phyloP scores from a whole-genome alignment of 1,140 invertebrate genomes.

The Pseudomyrmex dendroicus region DNA sequence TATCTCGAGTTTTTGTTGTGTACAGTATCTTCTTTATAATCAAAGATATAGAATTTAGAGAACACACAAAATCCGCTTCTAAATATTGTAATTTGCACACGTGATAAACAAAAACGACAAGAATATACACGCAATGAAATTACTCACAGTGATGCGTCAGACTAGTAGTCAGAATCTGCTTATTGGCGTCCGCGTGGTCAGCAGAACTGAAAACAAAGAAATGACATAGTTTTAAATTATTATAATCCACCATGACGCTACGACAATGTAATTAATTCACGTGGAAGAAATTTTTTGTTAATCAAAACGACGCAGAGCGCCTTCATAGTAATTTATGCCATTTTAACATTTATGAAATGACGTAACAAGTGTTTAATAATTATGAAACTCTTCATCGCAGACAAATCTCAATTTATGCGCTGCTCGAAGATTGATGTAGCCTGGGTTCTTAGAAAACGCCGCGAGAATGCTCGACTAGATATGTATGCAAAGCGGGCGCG shows the following conservation, averaged over 20 bases:
- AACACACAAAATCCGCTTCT: too few relatives aligned
- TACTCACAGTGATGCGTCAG: conserved; percentile 80
- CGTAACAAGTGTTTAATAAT: conserved; percentile 16
- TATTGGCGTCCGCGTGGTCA: conserved; percentile 71
- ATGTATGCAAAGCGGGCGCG: conserved; percentile 38
- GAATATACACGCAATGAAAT: background rate
- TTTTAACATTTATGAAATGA: conserved; percentile 14
- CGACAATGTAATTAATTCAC: background rate
- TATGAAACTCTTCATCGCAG: conserved; percentile 6
- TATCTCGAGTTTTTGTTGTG: too few relatives aligned
- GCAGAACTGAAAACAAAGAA: conserved; percentile 71
- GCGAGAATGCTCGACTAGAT: conserved; percentile 40
- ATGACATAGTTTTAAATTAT: background rate
- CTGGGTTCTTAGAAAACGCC: conserved; percentile 40
- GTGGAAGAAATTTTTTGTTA: background rate
- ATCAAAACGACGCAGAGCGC: background rate
- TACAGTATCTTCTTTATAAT: too few relatives aligned
- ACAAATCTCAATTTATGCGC: conserved; percentile 48
- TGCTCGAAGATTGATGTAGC: conserved; percentile 32
- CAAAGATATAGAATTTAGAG: too few relatives aligned
- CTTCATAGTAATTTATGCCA: background rate
- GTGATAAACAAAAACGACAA: background rate
- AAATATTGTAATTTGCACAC: background rate
- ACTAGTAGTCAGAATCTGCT: conserved; percentile 78
- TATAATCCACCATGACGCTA: background rate